Evolutionary conservation across 2,113 vertebrate species (phyloP).

Genomic region (Phrynosoma platyrhinos): DNA sequence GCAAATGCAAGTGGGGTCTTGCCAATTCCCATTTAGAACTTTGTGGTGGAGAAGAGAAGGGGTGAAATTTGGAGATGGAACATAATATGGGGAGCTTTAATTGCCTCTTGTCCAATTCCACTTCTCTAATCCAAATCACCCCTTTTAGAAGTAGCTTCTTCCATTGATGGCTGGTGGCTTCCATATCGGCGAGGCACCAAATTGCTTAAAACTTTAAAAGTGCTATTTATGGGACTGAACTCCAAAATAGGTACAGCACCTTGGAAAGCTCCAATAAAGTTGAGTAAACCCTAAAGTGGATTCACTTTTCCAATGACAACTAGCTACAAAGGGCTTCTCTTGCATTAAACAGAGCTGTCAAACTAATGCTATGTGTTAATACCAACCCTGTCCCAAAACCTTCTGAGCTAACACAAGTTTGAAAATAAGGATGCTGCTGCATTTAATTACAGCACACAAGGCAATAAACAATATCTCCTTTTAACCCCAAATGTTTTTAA

Average conservation of each 20-base stretch:
- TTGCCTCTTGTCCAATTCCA: background rate
- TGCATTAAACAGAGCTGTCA: background rate
- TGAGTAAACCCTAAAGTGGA: too few relatives aligned
- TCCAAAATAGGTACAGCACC: too few relatives aligned
- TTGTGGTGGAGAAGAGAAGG: background rate
- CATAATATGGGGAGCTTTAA: too few relatives aligned
- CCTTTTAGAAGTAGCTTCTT: too few relatives aligned
- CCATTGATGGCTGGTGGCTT: too few relatives aligned
- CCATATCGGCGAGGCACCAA: too few relatives aligned
- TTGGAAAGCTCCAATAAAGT: too few relatives aligned
- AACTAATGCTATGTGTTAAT: background rate
- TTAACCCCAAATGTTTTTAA: constrained; percentile 10
- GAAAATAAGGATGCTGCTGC: background rate
- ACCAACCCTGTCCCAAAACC: background rate
- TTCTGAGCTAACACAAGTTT: background rate
- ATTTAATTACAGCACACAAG: background rate
- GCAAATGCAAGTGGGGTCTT: background rate
- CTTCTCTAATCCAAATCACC: background rate
- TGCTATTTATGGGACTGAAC: too few relatives aligned
- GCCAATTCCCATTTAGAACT: background rate
- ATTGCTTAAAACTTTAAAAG: too few relatives aligned
- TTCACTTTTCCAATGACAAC: too few relatives aligned
- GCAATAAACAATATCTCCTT: background rate
- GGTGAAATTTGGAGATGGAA: background rate
- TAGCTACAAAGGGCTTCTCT: too few relatives aligned